A percentile compares a stretch with the other conserved stretches of the same genome.
Conservation (phyloP, 2,113 vertebrate species). For the Melanotaenia duboulayi region DNA sequence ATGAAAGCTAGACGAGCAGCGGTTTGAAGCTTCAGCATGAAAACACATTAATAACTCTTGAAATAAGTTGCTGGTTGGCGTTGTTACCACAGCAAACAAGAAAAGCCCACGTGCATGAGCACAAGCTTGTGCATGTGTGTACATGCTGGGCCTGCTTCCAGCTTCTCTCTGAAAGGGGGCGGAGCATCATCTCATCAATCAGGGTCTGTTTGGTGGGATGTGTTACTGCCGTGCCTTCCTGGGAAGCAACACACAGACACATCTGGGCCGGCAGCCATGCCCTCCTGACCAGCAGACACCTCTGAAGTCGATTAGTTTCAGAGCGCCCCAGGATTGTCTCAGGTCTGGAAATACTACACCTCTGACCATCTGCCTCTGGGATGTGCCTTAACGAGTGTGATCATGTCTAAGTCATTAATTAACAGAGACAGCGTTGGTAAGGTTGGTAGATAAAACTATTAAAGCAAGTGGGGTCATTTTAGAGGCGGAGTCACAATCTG, state of each 20-base stretch:
- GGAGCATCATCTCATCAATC: conserved; percentile 43
- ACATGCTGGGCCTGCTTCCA: conserved; percentile 19
- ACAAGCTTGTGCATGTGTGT: neutral
- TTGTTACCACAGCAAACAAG: conserved; percentile 33
- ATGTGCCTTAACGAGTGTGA: too few relatives aligned
- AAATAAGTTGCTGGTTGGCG: conserved; percentile 10
- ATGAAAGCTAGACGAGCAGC: conserved; percentile 28
- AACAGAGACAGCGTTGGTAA: neutral
- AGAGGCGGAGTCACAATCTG: too few relatives aligned
- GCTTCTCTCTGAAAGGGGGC: conserved; percentile 6
- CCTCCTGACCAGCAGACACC: conserved; percentile 30
- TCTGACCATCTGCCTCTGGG: conserved; percentile 1
- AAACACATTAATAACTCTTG: conserved; percentile 30
- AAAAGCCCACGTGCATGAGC: neutral
- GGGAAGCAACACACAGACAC: conserved; percentile 21
- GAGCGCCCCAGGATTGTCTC: neutral
- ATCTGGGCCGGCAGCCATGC: conserved; percentile 26
- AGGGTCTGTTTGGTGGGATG: conserved; percentile 33
- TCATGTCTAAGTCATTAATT: too few relatives aligned
- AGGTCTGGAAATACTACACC: conserved; percentile 1
- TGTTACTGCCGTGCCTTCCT: conserved; percentile 25
- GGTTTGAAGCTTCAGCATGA: conserved; percentile 16
- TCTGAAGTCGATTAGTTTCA: conserved; percentile 25
- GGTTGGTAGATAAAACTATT: too few relatives aligned
- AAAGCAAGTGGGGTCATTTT: too few relatives aligned